Conservation (phyloP, 2,113 vertebrate genomes). For the Sceloporus tristichus region DNA sequence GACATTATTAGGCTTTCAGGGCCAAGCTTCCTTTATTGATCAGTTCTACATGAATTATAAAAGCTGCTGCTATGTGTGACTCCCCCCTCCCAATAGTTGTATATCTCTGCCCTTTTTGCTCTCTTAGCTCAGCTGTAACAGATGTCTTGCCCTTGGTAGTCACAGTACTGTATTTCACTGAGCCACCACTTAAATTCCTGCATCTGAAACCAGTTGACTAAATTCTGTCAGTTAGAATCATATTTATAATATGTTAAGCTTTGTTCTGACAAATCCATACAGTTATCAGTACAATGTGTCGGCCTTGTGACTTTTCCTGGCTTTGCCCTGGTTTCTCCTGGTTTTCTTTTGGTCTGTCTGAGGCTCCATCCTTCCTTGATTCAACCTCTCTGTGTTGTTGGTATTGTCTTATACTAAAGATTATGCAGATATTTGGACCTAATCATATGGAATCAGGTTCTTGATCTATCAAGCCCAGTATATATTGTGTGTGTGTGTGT, state of each 20-base stretch:
- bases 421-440: not conserved
- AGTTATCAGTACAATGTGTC: no score
- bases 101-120: not conserved
- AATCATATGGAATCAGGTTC: no score
- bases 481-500: not conserved
- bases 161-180: conserved; percentile 2
- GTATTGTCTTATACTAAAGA: not conserved
- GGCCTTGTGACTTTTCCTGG: not conserved
- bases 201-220: conserved; percentile 13
- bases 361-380: no score
- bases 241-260: not conserved
- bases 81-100: not conserved
- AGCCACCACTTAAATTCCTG: not conserved
- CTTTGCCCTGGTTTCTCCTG: not conserved
- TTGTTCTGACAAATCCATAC: not conserved
- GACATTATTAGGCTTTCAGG: not conserved
- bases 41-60: conserved; percentile 28
- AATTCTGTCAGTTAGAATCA: not conserved
- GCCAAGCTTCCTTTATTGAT: not conserved
- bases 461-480: not conserved
- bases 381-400: no score
- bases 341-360: not conserved
- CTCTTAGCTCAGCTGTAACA: not conserved
- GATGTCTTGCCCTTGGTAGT: not conserved
- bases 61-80: not conserved